Evolutionary conservation across 2,113 vertebrate species (phyloP), one percentile per base, ranked within the genome.

Genomic region (Platanista minor): DNA sequence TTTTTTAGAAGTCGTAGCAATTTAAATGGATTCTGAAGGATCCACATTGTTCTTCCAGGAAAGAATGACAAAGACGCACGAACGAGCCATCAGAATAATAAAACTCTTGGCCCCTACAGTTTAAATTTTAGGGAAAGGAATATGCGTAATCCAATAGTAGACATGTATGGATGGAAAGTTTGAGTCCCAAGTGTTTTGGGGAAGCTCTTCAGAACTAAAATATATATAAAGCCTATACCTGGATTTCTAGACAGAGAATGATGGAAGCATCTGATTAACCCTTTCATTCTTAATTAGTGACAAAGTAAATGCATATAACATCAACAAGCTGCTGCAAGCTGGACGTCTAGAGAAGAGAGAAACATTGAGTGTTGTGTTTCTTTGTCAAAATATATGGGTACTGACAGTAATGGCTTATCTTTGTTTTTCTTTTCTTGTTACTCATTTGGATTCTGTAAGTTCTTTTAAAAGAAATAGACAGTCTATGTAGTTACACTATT

Each of bases 341-440:
- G 12, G 9, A 95, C 36, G 17, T 52, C 17, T 36, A 43, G 80
- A 21, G 14, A 57, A 84, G 41, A 27, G 69, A 36, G 36, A 66
- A 61, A 46, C 18, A 8, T 2, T 17, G 6, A 67, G 6, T n/a
- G 66, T 3, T 88, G 33, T 2, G 39, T 80, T 90, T 94, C 29
- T 80, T 3, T 90, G 31, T 86, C 52, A 82, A 3, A 90, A 39
- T 13, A 4, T 62, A 15, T 67, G 3, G 13, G 2, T 57, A 36
- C 8, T 57, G 66, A 89, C 21, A 62, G 6, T 67, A 72, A 61
- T 36, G 13, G 8, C n/a, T 95, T 82, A 46, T 72, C 29, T 95
- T 87, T 91, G 43, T 57, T 93, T 95, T 66, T 5, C 33, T 92
- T 91, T 54, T 72, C 13, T 93, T 91, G 29, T 78, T 92, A 57